Conservation (phyloP, 2,113 vertebrate species). For the Eclectus roratus region DNA sequence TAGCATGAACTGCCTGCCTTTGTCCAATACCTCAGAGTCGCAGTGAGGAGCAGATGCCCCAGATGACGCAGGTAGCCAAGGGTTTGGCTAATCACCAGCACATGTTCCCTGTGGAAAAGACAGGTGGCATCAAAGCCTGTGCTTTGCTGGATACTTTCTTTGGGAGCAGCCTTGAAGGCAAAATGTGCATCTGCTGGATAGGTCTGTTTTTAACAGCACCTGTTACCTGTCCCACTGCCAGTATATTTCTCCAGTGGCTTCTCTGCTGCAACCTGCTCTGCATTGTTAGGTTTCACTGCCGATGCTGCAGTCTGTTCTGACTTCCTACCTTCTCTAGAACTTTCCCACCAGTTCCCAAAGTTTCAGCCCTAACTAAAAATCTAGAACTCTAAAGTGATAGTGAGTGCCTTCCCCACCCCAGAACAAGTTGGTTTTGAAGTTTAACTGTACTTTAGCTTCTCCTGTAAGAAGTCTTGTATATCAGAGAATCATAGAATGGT, state of each 20-base stretch:
- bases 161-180: background rate
- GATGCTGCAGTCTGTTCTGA: too few species aligned
- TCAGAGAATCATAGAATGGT: background rate
- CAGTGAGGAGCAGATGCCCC: background rate
- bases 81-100: background rate
- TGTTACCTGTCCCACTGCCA: background rate
- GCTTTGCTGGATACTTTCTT: background rate
- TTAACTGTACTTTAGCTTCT: background rate
- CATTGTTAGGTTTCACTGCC: accelerated
- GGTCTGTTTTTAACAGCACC: background rate
- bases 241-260: background rate
- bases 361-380: background rate
- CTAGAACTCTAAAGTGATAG: background rate
- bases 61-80: background rate
- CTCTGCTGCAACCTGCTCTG: background rate
- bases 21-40: accelerated
- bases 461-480: background rate
- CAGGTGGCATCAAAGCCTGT: background rate
- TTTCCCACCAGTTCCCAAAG: background rate
- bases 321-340: background rate
- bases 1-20: background rate
- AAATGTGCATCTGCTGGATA: background rate
- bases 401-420: background rate
- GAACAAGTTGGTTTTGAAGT: too few species aligned
- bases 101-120: background rate